phyloP scores from a whole-genome alignment of 2,113 vertebrate species.

The Chaetodon trifascialis region DNA sequence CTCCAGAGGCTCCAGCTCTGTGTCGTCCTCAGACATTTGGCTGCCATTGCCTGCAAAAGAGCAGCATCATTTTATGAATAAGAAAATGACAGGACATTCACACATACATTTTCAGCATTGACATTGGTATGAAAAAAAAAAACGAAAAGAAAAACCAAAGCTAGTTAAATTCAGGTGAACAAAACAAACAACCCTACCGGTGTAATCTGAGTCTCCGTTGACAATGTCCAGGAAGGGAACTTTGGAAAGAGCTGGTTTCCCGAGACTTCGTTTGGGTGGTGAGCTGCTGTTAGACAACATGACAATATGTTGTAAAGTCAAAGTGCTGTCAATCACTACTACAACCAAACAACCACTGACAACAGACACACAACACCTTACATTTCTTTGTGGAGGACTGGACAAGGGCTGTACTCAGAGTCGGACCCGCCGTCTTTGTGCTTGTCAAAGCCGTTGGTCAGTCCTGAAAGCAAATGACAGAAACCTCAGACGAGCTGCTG shows the following conservation, averaged over 20 bases:
- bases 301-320: constrained; percentile 6
- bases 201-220: constrained; percentile 92
- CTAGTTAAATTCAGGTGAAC: background rate
- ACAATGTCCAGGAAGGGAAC: constrained; percentile 91
- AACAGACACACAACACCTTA: constrained; percentile 65
- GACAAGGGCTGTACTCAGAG: constrained; percentile 87
- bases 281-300: constrained; percentile 78
- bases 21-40: constrained; percentile 87
- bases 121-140: background rate
- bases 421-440: constrained; percentile 88
- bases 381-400: constrained; percentile 88
- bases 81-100: background rate
- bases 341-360: background rate
- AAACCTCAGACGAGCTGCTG: constrained; percentile 9
- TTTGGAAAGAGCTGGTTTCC: constrained; percentile 95
- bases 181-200: constrained; percentile 60
- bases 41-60: constrained; percentile 84
- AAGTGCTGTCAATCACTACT: background rate
- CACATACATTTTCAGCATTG: background rate
- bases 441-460: constrained; percentile 91
- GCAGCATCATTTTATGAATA: constrained; percentile 4
- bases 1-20: constrained; percentile 93
- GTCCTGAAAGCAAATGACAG: constrained; percentile 81
- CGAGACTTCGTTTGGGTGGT: constrained; percentile 92
- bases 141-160: background rate